phyloP scores from a whole-genome alignment of 2,888 invertebrate genomes.

The Euplexia lucipara region DNA sequence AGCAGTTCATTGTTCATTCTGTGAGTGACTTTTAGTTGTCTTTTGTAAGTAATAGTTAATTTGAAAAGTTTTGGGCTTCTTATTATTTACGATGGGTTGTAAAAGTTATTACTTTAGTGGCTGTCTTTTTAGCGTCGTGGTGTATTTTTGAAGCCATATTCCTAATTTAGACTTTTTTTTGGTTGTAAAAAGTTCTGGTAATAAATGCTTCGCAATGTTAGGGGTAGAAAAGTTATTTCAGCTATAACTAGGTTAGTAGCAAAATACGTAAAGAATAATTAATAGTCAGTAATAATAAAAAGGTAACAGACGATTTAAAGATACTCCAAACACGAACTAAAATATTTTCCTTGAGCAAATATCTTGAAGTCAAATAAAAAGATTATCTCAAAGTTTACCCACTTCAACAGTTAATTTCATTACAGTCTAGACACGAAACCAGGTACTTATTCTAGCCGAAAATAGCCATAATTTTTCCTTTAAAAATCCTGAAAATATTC shows the following conservation, averaged over 20 bases:
- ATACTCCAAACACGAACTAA: not conserved
- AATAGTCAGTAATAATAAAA: too few relatives aligned
- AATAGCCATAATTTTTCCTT: conserved; percentile 16
- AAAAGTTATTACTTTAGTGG: conserved; percentile 14
- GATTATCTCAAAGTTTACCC: conserved; percentile 4
- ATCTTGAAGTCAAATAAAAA: conserved; percentile 7
- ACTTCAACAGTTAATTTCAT: conserved; percentile 15
- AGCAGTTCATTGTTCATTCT: conserved; percentile 10
- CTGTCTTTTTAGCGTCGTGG: conserved; percentile 1
- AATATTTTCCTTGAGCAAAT: conserved; percentile 10
- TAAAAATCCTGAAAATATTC: conserved; percentile 18
- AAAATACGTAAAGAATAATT: too few relatives aligned
- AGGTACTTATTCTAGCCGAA: conserved; percentile 24
- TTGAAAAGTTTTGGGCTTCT: conserved; percentile 23
- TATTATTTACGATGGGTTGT: conserved; percentile 9
- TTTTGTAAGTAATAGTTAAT: not conserved
- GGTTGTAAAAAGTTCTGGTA: not conserved
- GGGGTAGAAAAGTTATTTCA: too few relatives aligned
- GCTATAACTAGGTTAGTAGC: too few relatives aligned
- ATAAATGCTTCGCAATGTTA: not conserved
- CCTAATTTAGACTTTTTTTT: not conserved
- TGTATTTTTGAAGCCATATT: conserved; percentile 4
- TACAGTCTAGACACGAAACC: conserved; percentile 14
- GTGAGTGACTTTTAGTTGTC: not conserved
- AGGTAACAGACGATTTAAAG: too few relatives aligned